Base-by-base conservation (phyloP, 2,797 vertebrate species). In the Phrynocephalus vlangalii region DNA sequence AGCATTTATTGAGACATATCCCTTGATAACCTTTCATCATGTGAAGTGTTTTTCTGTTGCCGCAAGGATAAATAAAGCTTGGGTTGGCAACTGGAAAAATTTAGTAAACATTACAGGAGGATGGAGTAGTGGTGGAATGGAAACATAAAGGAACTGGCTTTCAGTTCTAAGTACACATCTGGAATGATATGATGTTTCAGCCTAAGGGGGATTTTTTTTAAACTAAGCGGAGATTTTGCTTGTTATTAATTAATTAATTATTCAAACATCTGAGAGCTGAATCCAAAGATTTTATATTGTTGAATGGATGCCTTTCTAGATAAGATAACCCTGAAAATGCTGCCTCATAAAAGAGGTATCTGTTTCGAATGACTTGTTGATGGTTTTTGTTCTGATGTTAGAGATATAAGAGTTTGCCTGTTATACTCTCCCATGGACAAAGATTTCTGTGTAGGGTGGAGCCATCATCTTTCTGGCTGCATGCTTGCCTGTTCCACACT, bases 401-500 rank as follows among this genome's bases (percentile, higher is more conserved):
- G 22, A 77, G 67, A 78, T 71, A 82, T 38, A 67, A 81, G 71
- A 38, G 11, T 30, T 77, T 56, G 68, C 88, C 84, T 63, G 48
- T 76, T 50, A 86, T 87, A 60, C 24, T 30, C 82, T 72, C 71
- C 85, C 79, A 60, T 87, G 48, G 63, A 88, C 84, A 30, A 16
- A 87, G 76, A 87, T 10, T 76, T 86, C 76, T 82, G 1, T 16
- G 16, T 83, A 90, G 81, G 24, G 24, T n/a, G 85, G n/a, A 80
- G 66, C 26, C 38, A 13, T 1, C 5, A 10, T 73, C 72, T 52
- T 5, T 1, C 82, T 79, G 83, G 90, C 84, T 92, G 79, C 0
- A 72, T 70, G 26, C 63, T 72, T 38, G 30, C 8, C 7, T 20
- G 22, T 81, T 79, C 1, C 73, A 73, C 0, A 1, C 18, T 60